Conservation (phyloP, 2,888 invertebrate genomes). For the Drosophila birchii region DNA sequence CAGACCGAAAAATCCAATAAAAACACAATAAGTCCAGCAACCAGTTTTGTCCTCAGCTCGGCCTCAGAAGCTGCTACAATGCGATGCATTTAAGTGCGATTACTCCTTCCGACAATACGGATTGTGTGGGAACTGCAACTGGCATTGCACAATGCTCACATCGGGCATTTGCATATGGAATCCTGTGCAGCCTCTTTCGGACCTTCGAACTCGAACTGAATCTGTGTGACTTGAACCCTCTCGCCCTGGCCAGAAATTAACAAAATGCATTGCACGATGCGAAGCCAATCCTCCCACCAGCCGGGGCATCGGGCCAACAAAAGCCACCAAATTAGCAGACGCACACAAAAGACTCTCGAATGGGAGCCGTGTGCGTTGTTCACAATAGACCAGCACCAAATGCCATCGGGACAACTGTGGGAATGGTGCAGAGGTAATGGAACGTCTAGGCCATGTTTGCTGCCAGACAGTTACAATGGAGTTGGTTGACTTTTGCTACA, state of each 20-base stretch:
- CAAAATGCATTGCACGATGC: conserved; percentile 50
- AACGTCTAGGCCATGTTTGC: conserved; percentile 30
- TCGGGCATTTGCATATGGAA: conserved; percentile 21
- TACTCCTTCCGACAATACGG: conserved; percentile 41
- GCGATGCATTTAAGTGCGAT: conserved; percentile 58
- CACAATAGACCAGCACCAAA: conserved; percentile 60
- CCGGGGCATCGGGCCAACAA: conserved; percentile 60
- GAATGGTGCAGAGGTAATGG: conserved; percentile 17
- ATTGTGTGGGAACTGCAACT: conserved; percentile 31
- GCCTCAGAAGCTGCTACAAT: conserved; percentile 34
- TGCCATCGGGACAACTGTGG: conserved; percentile 47
- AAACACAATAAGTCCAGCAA: conserved; percentile 42
- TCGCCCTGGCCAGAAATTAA: conserved; percentile 50
- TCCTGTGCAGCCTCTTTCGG: not conserved
- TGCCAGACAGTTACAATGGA: conserved; percentile 38
- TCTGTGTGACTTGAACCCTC: conserved; percentile 19
- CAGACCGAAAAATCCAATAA: conserved; percentile 38
- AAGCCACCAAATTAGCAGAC: conserved; percentile 75
- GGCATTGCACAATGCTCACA: conserved; percentile 9
- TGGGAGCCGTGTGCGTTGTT: conserved; percentile 25
- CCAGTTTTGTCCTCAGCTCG: conserved; percentile 14
- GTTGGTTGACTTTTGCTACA: conserved; percentile 53
- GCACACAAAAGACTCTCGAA: conserved; percentile 52
- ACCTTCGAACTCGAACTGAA: conserved; percentile 3
- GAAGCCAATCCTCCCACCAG: conserved; percentile 23